Conservation (phyloP, 2,113 vertebrate species). For the Odobenus rosmarus region DNA sequence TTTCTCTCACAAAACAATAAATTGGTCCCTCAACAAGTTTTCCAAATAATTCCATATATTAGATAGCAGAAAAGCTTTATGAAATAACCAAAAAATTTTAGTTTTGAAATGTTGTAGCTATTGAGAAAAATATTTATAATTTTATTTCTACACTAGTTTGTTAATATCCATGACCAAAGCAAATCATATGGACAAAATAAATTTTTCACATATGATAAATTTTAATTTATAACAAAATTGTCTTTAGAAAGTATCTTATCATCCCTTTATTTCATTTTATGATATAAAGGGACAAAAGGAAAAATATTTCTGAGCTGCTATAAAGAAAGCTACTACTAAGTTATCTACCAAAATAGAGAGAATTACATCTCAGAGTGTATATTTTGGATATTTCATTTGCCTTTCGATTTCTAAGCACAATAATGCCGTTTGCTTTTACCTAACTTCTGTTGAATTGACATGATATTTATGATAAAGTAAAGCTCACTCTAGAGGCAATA, state of each 20-base stretch:
- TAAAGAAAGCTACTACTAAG: neutral
- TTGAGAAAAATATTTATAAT: neutral
- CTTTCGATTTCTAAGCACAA: slow-evolving; percentile 18
- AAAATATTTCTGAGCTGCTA: neutral
- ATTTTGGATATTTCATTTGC: slow-evolving; percentile 54
- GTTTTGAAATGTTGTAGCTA: neutral
- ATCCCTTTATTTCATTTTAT: slow-evolving; percentile 29
- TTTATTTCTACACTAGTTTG: neutral
- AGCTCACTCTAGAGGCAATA: slow-evolving; percentile 22
- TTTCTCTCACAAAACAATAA: neutral
- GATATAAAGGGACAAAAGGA: neutral
- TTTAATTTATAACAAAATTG: slow-evolving; percentile 8
- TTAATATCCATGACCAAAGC: neutral
- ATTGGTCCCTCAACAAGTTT: neutral
- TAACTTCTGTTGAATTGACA: slow-evolving; percentile 38
- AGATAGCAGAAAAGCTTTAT: neutral
- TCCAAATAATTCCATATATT: neutral
- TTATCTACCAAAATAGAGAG: slow-evolving; percentile 12
- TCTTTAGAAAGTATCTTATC: neutral
- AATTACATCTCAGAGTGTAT: slow-evolving; percentile 10
- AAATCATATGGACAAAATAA: neutral
- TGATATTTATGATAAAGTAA: slow-evolving; percentile 54
- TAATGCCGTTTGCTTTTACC: neutral
- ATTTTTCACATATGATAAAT: neutral
- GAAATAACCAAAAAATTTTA: neutral